Evolutionary conservation across 2,797 vertebrate species (phyloP).

Genomic region (Enoplosus armatus): DNA sequence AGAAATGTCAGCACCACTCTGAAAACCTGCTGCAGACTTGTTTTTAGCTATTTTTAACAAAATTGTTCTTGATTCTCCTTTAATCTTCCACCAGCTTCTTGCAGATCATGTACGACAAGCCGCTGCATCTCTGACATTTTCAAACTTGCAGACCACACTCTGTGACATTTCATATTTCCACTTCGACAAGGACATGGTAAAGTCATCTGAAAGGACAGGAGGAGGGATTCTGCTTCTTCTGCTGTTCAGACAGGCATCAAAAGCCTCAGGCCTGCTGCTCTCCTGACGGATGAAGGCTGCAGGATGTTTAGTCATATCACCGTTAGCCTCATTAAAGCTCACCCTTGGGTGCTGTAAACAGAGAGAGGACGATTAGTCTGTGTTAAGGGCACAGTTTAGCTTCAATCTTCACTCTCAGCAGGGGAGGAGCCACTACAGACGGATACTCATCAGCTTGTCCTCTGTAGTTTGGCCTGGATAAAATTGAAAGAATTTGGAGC

Average conservation of each 20-base stretch:
- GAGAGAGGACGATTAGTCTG: conserved; percentile 55
- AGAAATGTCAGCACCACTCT: conserved; percentile 32
- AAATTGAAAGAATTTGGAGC: too few relatives aligned
- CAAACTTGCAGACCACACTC: conserved; percentile 32
- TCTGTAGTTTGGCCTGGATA: conserved; percentile 34
- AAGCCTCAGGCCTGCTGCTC: conserved; percentile 44
- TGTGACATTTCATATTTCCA: conserved; percentile 57
- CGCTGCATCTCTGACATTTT: conserved; percentile 50
- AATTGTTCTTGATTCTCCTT: conserved; percentile 27
- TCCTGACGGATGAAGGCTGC: conserved; percentile 59
- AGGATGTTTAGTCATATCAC: conserved; percentile 62
- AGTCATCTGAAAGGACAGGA: conserved; percentile 56
- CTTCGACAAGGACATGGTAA: conserved; percentile 43
- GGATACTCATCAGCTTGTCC: conserved; percentile 33
- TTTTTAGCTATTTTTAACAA: conserved; percentile 8
- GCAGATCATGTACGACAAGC: conserved; percentile 21
- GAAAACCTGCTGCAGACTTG: conserved; percentile 1
- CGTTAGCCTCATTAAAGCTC: conserved; percentile 63
- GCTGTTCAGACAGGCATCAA: conserved; percentile 44
- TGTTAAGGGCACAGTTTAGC: conserved; percentile 46
- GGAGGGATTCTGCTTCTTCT: conserved; percentile 28
- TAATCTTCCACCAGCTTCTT: conserved; percentile 35
- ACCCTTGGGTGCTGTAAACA: conserved; percentile 68
- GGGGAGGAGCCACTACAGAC: conserved; percentile 21
- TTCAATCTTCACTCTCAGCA: conserved; percentile 37